Evolutionary conservation across 2,888 invertebrate genomes (phyloP).

Genomic region (Sphaerophoria rueppellii): DNA sequence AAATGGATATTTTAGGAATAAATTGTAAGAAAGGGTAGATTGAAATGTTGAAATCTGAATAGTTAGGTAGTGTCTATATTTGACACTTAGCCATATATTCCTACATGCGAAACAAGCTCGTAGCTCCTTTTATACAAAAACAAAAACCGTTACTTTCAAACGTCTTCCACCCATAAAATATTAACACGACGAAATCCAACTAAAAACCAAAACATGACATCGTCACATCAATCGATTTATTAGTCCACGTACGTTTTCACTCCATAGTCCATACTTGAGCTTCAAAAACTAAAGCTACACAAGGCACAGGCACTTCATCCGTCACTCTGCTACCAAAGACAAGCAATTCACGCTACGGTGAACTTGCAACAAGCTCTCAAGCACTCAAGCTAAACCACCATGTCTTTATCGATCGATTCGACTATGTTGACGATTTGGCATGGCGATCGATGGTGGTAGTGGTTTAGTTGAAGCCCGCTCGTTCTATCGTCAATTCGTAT

Average conservation of each 20-base stretch:
- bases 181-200: conserved; percentile 20
- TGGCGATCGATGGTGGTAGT: neutral
- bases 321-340: conserved; percentile 6
- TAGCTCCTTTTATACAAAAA: neutral
- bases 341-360: neutral
- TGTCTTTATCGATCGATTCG: conserved; percentile 40
- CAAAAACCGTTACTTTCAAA: conserved; percentile 12
- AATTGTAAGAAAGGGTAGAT: no score
- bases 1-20: neutral
- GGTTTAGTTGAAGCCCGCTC: neutral
- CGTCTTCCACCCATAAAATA: neutral
- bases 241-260: conserved; percentile 30
- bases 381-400: conserved; percentile 9
- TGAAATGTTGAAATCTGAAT: no score
- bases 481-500: conserved; percentile 1
- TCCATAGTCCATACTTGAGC: neutral
- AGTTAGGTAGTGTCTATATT: no score
- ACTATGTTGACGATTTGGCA: neutral
- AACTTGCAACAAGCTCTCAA: neutral
- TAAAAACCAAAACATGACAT: conserved; percentile 21
- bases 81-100: no score
- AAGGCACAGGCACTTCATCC: conserved; percentile 21
- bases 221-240: conserved; percentile 6
- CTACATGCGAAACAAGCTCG: no score
- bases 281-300: neutral